phyloP scores from a whole-genome alignment of 2,797 vertebrate genomes.

The Cercopithecus hamlyni region DNA sequence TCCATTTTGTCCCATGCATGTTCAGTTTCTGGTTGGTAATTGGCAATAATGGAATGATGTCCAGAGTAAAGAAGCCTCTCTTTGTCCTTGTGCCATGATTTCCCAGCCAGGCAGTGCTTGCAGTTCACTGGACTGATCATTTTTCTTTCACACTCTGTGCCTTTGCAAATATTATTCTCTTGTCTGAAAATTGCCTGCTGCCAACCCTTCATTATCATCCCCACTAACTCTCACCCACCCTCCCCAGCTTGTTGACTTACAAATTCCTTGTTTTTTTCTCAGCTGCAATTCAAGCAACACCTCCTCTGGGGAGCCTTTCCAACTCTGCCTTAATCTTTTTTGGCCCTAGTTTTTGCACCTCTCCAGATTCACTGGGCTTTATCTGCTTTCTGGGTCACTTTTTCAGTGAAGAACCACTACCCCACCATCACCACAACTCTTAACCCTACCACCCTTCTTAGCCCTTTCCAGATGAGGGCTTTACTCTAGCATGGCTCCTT shows the following conservation, averaged over 20 bases:
- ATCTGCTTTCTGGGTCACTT: neutral
- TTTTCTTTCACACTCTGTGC: neutral
- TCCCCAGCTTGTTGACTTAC: neutral
- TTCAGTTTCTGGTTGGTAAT: neutral
- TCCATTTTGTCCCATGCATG: accelerated
- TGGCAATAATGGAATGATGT: neutral
- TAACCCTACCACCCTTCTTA: neutral
- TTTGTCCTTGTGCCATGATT: neutral
- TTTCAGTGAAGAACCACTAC: neutral
- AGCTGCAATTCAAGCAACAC: neutral
- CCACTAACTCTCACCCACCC: neutral
- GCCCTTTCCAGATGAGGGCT: neutral
- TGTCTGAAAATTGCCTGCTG: neutral
- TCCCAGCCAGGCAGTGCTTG: neutral
- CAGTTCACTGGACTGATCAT: neutral
- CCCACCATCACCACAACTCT: neutral
- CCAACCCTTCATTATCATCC: neutral
- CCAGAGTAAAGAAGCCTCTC: neutral
- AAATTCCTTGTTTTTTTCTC: neutral
- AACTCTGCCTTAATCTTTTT: neutral
- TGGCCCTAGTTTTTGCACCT: neutral
- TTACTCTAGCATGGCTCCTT: neutral
- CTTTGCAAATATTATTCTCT: neutral
- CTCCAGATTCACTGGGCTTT: neutral
- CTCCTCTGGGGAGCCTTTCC: neutral